Conservation (phyloP, 2,797 vertebrate species). For the Sebastes cheni region DNA sequence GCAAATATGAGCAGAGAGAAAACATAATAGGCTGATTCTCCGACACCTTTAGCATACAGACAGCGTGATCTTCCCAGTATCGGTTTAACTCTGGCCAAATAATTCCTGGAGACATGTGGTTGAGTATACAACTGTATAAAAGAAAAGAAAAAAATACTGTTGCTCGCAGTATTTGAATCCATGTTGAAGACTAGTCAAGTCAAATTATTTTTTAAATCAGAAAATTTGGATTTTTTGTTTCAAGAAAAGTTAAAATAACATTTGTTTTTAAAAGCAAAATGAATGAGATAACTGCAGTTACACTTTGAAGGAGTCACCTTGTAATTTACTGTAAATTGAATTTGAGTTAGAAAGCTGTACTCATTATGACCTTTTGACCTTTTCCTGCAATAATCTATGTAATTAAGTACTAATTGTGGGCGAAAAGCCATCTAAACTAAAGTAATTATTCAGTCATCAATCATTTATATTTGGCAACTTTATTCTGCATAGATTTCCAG, state of each 20-base stretch:
- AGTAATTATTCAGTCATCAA: not conserved
- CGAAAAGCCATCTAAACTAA: not conserved
- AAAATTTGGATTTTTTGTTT: not conserved
- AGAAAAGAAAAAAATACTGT: not conserved
- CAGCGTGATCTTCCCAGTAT: constrained; percentile 50
- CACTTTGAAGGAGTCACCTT: not conserved
- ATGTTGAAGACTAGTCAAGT: not conserved
- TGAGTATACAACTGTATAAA: not conserved
- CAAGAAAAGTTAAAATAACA: not conserved
- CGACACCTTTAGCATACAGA: constrained; percentile 73
- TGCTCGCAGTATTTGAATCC: not conserved
- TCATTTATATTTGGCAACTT: not conserved
- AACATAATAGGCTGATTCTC: constrained; percentile 30
- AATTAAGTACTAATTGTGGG: not conserved
- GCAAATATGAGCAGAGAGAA: constrained; percentile 62
- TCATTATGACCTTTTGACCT: no score
- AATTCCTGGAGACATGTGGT: not conserved
- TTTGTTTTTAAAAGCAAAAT: not conserved
- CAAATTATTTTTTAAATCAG: no score
- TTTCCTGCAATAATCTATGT: not conserved
- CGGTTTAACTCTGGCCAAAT: constrained; percentile 43
- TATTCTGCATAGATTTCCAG: not conserved
- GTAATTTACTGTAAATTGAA: not conserved
- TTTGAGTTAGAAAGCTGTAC: not conserved
- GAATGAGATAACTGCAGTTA: not conserved